A percentile compares a stretch with the other conserved stretches of the same genome.
phyloP scores from a whole-genome alignment of 2,113 vertebrate genomes.

The Neoarius graeffei region DNA sequence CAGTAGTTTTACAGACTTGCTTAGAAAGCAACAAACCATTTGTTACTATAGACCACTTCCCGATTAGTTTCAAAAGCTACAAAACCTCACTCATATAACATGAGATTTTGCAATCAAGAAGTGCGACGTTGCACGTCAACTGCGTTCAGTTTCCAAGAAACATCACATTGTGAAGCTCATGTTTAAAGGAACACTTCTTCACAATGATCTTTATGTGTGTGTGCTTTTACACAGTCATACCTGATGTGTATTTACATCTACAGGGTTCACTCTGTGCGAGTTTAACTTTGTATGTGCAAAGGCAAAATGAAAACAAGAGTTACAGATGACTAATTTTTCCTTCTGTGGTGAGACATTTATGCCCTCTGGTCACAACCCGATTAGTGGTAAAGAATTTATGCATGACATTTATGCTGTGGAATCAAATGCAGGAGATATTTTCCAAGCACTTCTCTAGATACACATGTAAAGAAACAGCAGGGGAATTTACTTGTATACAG shows the following conservation, averaged over 20 bases:
- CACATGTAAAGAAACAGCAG: not conserved
- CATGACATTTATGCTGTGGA: constrained; percentile 3
- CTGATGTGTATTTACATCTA: not conserved
- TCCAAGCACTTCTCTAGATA: not conserved
- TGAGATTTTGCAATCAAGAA: too few species aligned
- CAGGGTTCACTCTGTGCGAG: not conserved
- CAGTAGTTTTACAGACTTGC: not conserved
- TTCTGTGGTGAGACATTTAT: not conserved
- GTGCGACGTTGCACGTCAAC: not conserved
- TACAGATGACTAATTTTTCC: not conserved
- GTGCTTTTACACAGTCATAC: not conserved
- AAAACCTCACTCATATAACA: not conserved
- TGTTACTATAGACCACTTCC: not conserved
- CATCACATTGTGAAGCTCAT: not conserved
- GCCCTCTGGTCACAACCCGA: not conserved
- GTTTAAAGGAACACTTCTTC: not conserved
- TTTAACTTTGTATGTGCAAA: not conserved
- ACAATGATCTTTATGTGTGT: not conserved
- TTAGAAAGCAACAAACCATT: not conserved
- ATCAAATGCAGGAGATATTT: not conserved
- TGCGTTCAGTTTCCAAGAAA: not conserved
- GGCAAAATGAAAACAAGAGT: not conserved
- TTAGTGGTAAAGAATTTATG: not conserved
- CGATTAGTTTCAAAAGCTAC: not conserved
- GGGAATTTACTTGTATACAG: not conserved